Evolutionary conservation across 2,888 invertebrate genomes (phyloP), one percentile per base, ranked within the genome.

Genomic region (Strigamia transsilvanica): DNA sequence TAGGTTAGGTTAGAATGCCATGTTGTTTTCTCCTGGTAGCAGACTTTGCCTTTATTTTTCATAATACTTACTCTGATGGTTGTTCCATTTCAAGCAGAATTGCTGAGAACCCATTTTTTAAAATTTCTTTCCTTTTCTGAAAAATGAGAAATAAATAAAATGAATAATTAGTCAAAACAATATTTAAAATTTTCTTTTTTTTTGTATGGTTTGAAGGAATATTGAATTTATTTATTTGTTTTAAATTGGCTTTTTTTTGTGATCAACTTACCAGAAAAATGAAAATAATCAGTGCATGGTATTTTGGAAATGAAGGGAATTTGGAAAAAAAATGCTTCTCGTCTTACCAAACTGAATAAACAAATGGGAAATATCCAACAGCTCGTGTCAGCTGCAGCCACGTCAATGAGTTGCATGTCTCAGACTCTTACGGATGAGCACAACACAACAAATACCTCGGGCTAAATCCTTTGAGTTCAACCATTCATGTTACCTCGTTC

Each of bases 81-180:
- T 97, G 91, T 97, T 97, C 97, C 97, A 97, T 90, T 96, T 92
- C 88, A 97, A 92, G 90, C 97, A 96, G 91, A 97, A 97, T 90
- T 97, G 93, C 92, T 97, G 97, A 82, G 83, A 80, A 32, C 83
- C 82, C 83, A 83, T 83, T 41, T 38, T 83, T 6, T 13, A 51
- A 51, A 7, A 9, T 10, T 73, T 13, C 32, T 13, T 27, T 23
- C 0, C 13, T 66, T 23, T 27, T 23, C 12, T 27, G 10, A 32
- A 73, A 27, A 15, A 1, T 27, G 4, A 32, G 32, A 27, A 3
- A 13, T 2, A 56, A 56, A n/a, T n/a, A 61, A 51, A 51, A 51
- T 6, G 6, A 3, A 38, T 6, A 38, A 38, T 38, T 38, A 38
- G 38, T 46, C n/a, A n/a, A 13, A 46, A 13, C 15, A 46, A 4